A percentile compares a stretch with the other conserved stretches of the same genome.
Evolutionary conservation across 2,888 invertebrate genomes (phyloP).

Genomic region (Trachelus stipa): DNA sequence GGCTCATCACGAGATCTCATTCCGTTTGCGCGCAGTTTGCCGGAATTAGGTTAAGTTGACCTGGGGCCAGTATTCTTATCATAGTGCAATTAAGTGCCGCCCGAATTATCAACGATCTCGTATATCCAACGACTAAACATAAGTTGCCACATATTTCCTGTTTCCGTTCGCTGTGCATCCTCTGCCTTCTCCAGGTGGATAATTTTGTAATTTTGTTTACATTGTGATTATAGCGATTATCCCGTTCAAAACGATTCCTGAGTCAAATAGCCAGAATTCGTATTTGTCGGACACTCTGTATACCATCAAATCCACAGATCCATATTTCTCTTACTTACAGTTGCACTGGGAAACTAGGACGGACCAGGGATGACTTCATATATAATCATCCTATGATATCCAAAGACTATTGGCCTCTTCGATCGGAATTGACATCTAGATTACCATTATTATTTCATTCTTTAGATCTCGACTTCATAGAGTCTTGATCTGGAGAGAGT

Average conservation of each 20-base stretch:
- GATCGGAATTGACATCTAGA: background rate
- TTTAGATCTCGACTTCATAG: background rate
- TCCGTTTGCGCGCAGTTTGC: constrained; percentile 21
- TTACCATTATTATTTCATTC: background rate
- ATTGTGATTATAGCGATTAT: background rate
- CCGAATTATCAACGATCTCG: background rate
- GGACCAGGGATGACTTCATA: background rate
- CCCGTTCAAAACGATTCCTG: background rate
- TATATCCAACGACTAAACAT: background rate
- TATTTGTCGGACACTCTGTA: background rate
- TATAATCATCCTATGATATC: background rate
- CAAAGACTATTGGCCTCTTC: background rate
- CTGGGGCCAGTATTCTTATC: constrained; percentile 5
- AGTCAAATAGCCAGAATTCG: background rate
- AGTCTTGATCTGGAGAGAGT: background rate
- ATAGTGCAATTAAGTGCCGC: background rate
- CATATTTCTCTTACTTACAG: background rate
- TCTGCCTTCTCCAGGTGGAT: background rate
- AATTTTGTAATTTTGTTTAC: background rate
- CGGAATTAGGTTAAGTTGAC: constrained; percentile 52
- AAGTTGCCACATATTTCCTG: background rate
- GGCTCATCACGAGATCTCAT: constrained; percentile 23
- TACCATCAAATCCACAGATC: background rate
- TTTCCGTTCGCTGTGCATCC: background rate
- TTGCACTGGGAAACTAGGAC: background rate